Evolutionary conservation across 2,888 invertebrate species (phyloP).

Genomic region (Caradrina kadenii): DNA sequence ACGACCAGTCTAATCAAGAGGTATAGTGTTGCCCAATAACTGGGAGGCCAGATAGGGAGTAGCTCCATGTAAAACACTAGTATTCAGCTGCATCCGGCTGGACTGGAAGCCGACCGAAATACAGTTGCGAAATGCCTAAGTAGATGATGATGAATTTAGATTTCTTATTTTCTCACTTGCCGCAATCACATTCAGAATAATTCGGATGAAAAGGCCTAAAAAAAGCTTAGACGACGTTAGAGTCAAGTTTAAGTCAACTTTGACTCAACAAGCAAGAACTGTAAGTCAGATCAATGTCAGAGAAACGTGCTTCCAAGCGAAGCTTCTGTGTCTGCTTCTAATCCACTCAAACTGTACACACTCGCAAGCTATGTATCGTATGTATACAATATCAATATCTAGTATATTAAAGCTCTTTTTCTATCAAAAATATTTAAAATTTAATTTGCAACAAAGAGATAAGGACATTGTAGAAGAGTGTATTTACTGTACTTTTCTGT

Average conservation of each 20-base stretch:
- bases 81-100: too few species aligned
- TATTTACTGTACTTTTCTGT: too few species aligned
- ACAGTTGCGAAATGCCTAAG: too few species aligned
- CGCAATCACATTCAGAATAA: not conserved
- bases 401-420: not conserved
- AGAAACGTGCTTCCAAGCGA: slow-evolving; percentile 35
- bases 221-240: slow-evolving; percentile 2
- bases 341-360: slow-evolving; percentile 15
- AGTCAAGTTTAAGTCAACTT: slow-evolving; percentile 24
- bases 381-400: not conserved
- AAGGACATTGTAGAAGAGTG: too few species aligned
- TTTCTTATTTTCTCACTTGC: not conserved
- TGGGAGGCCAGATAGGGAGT: too few species aligned
- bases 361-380: not conserved
- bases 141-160: too few species aligned
- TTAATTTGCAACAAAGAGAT: too few species aligned
- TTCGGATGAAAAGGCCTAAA: not conserved
- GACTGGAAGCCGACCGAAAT: too few species aligned
- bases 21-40: too few species aligned
- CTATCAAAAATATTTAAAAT: not conserved
- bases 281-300: slow-evolving; percentile 33
- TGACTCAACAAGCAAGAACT: slow-evolving; percentile 7
- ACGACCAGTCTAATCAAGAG: too few species aligned
- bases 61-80: too few species aligned
- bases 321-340: slow-evolving; percentile 17